Evolutionary conservation across 2,888 invertebrate species (phyloP).

Genomic region (Alloscopus bannaensis): DNA sequence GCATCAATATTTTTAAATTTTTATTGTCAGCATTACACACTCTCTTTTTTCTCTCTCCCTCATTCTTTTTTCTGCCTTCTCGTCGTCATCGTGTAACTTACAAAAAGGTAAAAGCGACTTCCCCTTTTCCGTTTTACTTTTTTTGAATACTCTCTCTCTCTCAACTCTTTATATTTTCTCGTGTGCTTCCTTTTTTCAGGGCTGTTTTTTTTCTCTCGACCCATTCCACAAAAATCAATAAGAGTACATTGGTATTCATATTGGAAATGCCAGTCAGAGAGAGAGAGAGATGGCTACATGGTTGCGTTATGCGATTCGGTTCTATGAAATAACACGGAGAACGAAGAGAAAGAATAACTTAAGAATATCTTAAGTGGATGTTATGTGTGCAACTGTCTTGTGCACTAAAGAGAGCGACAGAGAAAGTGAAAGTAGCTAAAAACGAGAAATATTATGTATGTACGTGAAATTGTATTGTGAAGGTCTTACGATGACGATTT

Average conservation of each 20-base stretch:
- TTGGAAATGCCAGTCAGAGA: slow-evolving; percentile 55
- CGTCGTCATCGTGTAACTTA: neutral
- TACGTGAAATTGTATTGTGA: too few relatives aligned
- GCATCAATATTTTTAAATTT: slow-evolving; percentile 43
- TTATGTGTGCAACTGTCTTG: slow-evolving; percentile 40
- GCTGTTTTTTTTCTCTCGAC: slow-evolving; percentile 24
- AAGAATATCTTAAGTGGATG: slow-evolving; percentile 55
- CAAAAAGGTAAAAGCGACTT: slow-evolving; percentile 27
- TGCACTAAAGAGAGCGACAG: neutral
- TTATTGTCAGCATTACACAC: slow-evolving; percentile 26
- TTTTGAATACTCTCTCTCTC: slow-evolving; percentile 2
- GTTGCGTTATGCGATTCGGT: slow-evolving; percentile 5
- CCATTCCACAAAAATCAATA: slow-evolving; percentile 58
- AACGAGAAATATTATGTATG: too few relatives aligned
- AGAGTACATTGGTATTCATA: slow-evolving; percentile 62
- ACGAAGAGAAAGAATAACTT: slow-evolving; percentile 33
- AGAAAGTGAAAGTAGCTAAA: neutral
- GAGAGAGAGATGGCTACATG: slow-evolving; percentile 6
- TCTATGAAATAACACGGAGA: neutral
- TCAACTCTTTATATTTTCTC: neutral
- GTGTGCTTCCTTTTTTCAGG: slow-evolving; percentile 3
- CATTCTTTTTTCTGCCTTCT: neutral
- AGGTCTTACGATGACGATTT: too few relatives aligned
- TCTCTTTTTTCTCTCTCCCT: neutral
- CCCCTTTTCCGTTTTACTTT: slow-evolving; percentile 33